Conservation (phyloP, 2,888 invertebrate species). For the Cybosia mesomella region DNA sequence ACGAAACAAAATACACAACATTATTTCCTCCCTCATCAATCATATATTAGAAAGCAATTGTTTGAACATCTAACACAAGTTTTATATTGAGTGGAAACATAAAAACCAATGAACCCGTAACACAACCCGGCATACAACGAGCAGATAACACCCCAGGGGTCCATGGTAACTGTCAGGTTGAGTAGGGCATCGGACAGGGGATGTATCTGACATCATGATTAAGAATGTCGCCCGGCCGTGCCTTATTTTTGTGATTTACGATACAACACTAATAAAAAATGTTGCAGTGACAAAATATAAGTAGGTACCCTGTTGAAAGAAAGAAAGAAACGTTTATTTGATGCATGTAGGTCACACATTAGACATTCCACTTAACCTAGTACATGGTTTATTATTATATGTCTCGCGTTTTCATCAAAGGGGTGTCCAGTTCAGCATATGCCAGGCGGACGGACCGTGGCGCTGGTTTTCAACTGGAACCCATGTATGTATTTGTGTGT, state of each 20-base stretch:
- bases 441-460: too few species aligned
- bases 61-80: neutral
- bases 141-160: constrained; percentile 10
- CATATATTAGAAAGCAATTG: neutral
- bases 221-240: constrained; percentile 33
- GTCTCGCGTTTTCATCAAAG: too few species aligned
- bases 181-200: constrained; percentile 37
- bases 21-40: neutral
- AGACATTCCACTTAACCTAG: too few species aligned
- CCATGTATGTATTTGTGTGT: too few species aligned
- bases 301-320: too few species aligned
- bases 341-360: too few species aligned
- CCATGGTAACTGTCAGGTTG: constrained; percentile 35
- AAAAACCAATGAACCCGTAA: constrained; percentile 16
- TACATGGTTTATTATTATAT: too few species aligned
- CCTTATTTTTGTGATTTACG: constrained; percentile 18
- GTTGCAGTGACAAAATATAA: neutral
- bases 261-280: constrained; percentile 9
- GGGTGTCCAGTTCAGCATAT: too few species aligned
- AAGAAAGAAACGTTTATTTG: too few species aligned
- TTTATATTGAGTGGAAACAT: neutral
- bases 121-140: constrained; percentile 7
- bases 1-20: neutral
- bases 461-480: too few species aligned
- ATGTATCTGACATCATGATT: constrained; percentile 46